Evolutionary conservation across 2,888 invertebrate species (phyloP), one percentile per base, ranked within the genome.

Genomic region (Epinotia brunnichana): DNA sequence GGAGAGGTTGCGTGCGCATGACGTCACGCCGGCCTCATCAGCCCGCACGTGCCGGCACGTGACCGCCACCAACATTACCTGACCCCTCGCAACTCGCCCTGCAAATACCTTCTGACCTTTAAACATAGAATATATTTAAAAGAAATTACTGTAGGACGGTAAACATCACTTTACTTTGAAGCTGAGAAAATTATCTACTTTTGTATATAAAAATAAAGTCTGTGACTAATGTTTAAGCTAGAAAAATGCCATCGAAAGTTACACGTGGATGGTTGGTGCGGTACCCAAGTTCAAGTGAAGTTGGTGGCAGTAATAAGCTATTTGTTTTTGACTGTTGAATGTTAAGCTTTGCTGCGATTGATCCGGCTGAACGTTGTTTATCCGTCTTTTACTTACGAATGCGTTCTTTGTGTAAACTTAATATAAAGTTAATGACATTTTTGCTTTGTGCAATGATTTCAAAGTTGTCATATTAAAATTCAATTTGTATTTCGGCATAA

Each of bases 281-380:
- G 41, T 19, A 15, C 0, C 11, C 10, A 10, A 44, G 72, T 13
- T 56, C 72, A 51, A 4, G 15, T 39, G 39, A 39, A 10, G 29
- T 13, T 68, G 67, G 72, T 39, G 10, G 39, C 13, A 57, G 41
- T 69, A 73, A 73, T 73, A 73, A 73, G 73, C 69, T 73, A 41
- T 73, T 73, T 73, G 73, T 73, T 68, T 69, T 68, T 68, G 73
- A 73, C 73, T 69, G 73, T 73, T 69, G 69, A 51, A 57, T 24
- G 70, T 73, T 68, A 21, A 44, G 72, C 72, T 72, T 29, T 48
- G 72, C 67, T 68, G 72, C 67, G 61, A 71, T 71, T 71, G 71
- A 71, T 71, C 66, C 60, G 21, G 51, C 44, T 64, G 64, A 39
- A 53, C 64, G 15, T 64, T 73, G 73, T 73, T 73, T 72, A 63